Percentiles rank a stretch among this genome's conserved stretches.
phyloP scores from a whole-genome alignment of 2,797 vertebrate genomes.

The Hippoglossus hippoglossus region DNA sequence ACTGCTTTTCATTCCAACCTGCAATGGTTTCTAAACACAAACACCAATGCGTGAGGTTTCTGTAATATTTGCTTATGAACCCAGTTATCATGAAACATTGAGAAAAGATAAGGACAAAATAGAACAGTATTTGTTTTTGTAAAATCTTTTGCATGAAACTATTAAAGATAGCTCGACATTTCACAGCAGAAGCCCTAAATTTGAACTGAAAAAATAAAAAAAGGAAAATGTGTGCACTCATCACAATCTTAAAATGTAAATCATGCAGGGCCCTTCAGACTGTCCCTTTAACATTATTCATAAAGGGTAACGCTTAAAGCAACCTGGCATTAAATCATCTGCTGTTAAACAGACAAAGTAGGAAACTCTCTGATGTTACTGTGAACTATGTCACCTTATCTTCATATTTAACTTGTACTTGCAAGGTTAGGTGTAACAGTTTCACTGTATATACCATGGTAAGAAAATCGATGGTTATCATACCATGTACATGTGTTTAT shows the following conservation, averaged over 20 bases:
- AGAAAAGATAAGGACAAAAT: not conserved
- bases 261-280: not conserved
- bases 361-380: constrained; percentile 53
- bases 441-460: not conserved
- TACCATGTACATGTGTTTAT: too few species aligned
- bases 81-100: not conserved
- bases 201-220: not conserved
- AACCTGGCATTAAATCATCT: constrained; percentile 44
- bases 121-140: not conserved
- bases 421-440: too few species aligned
- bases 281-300: constrained; percentile 13
- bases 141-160: not conserved
- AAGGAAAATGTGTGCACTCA: not conserved
- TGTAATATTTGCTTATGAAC: not conserved
- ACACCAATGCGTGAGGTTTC: not conserved
- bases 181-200: too few species aligned
- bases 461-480: not conserved
- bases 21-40: not conserved
- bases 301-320: constrained; percentile 27
- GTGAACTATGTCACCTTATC: constrained; percentile 42
- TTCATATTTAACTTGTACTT: constrained; percentile 10
- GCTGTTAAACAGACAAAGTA: constrained; percentile 33
- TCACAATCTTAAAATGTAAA: constrained; percentile 12
- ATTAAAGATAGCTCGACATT: not conserved
- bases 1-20: constrained; percentile 10